Evolutionary conservation across 2,113 vertebrate genomes (phyloP), one percentile per base, ranked within the genome.

Genomic region (Salvelinus fontinalis): DNA sequence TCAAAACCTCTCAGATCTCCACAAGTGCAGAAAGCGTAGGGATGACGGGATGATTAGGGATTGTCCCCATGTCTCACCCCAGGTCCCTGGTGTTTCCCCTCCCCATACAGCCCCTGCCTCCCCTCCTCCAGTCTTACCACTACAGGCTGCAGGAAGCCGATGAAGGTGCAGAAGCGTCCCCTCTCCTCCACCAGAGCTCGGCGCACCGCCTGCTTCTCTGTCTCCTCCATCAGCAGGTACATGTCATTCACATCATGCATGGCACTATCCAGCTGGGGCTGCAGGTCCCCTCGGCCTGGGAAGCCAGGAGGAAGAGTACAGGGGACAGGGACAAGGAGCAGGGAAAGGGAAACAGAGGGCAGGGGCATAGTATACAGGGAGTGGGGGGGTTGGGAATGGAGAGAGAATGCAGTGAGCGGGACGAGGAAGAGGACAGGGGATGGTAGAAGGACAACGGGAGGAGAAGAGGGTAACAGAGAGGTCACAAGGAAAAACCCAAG

Each of bases 221-320:
- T 99, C 92, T 99, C 97, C 92, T 99, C 97, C 95, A 99, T 95
- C 78, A 99, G 88, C 86, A 99, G 93, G 89, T 96, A 99, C 97
- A 99, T 96, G 92, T 99, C 97, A 0, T 95, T 99, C 86, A 99
- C 97, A 0, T 99, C 97, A 90, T 99, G 97, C 86, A 99, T 95
- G 0, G 97, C 97, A 0, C 95, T 97, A 93, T 99, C 97, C 89
- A 99, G 90, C 95, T 99, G 97, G 1, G 97, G 97, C 91, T 98
- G 97, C 84, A 99, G 93, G 89, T 99, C 97, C 8, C 95, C 97
- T 79, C 97, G 95, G 48, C 97, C 97, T 99, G 90, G 4, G 29
- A 39, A 22, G 44, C n/a, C 49, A 77, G n/a, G n/a, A 51, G 54
- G 18, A 9, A 11, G 29, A 66, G 75, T 0, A n/a, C 0, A 26